Evolutionary conservation across 2,888 invertebrate species (phyloP).

Genomic region (Minunthozetes semirufus): DNA sequence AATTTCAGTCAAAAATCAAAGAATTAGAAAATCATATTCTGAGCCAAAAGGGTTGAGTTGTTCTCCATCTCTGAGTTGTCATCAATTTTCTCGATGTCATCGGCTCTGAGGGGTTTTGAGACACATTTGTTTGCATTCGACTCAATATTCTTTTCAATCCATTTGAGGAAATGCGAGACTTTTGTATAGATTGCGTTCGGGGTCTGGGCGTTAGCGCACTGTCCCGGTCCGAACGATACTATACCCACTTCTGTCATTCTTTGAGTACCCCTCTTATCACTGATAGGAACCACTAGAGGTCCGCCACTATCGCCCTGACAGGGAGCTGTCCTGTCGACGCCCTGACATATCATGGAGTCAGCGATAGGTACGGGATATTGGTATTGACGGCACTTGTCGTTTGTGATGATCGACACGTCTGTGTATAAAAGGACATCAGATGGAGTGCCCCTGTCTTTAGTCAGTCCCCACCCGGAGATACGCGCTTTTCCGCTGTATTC

Average conservation of each 20-base stretch:
- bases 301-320: slow-evolving; percentile 35
- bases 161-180: slow-evolving; percentile 5
- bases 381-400: slow-evolving; percentile 23
- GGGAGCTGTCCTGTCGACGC: slow-evolving; percentile 25
- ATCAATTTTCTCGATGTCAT: neutral
- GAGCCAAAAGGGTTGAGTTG: no score
- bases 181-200: slow-evolving; percentile 32
- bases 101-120: neutral
- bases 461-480: slow-evolving; percentile 30
- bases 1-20: no score
- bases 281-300: slow-evolving; percentile 5
- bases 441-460: slow-evolving; percentile 21
- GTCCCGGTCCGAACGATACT: slow-evolving; percentile 30
- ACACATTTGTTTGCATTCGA: neutral
- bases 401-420: neutral
- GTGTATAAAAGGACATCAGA: slow-evolving; percentile 19
- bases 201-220: slow-evolving; percentile 19
- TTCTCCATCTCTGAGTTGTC: no score
- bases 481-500: slow-evolving; percentile 26
- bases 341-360: slow-evolving; percentile 29
- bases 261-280: neutral
- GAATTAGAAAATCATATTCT: no score
- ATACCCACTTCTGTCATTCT: slow-evolving; percentile 15
- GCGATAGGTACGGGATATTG: slow-evolving; percentile 30
- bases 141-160: slow-evolving; percentile 30